A percentile compares a stretch with the other conserved stretches of the same genome.
phyloP scores from a whole-genome alignment of 2,888 invertebrate genomes.

The Polyommatus icarus region DNA sequence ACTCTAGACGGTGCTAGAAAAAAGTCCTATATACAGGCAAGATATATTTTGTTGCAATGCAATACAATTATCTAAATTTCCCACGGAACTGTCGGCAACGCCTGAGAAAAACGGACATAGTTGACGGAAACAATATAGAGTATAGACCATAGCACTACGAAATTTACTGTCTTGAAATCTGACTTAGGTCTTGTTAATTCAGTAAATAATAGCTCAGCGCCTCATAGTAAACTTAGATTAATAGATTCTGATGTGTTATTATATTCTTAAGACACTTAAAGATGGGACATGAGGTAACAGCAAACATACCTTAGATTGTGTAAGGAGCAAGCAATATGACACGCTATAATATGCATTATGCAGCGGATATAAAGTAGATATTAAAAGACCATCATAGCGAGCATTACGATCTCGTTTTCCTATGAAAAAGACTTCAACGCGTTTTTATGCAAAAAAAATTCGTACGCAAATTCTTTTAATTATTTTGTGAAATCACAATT shows the following conservation, averaged over 20 bases:
- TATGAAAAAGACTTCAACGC: constrained; percentile 1
- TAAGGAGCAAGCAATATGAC: background rate
- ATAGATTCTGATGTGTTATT: too few relatives aligned
- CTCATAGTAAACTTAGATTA: too few relatives aligned
- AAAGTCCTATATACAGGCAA: background rate
- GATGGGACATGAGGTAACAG: background rate
- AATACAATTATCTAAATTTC: background rate
- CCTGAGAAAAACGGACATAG: background rate
- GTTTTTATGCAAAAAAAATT: background rate
- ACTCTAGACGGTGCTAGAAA: background rate
- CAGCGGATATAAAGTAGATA: background rate
- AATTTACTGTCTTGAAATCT: background rate
- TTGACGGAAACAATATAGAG: background rate
- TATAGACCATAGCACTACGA: background rate
- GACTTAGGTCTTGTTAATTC: too few relatives aligned
- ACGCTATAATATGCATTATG: background rate
- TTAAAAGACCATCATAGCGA: background rate
- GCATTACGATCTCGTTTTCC: background rate
- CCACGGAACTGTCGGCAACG: background rate
- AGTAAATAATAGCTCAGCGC: too few relatives aligned
- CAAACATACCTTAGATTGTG: background rate
- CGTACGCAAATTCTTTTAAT: too few relatives aligned
- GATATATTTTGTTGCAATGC: background rate
- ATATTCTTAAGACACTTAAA: too few relatives aligned
- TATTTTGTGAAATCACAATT: too few relatives aligned